Evolutionary conservation across 1,140 invertebrate species (phyloP), one percentile per base, ranked within the genome.

Genomic region (Battus philenor): DNA sequence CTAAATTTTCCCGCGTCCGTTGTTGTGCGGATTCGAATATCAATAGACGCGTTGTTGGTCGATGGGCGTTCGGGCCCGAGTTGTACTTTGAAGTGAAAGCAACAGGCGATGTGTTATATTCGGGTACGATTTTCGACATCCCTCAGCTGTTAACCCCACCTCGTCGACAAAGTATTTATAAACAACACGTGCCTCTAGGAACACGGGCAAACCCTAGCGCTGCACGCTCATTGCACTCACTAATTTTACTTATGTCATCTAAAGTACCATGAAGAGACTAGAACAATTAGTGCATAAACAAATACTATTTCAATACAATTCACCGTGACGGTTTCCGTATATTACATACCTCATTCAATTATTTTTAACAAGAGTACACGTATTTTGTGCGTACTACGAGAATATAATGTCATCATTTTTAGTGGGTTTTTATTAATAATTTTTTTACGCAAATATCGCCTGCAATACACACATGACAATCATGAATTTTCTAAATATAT

Each of bases 61-160:
- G 53, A 51, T 59, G 50, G 59, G 47, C 60, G 59, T 64, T 61
- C 66, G 44, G 67, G 49, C 59, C 59, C 68, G 47, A 67, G 59
- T 59, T 57, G 72, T 66, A 70, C 76, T 71, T 71, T 75, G 68
- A 77, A 67, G 80, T 84, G 80, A 84, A 84, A 84, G 80, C 77
- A 68, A 63, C 58, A 56, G 52, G 45, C 69, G 54, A 73, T 76
- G 77, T 68, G 74, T 83, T 80, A 74, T 84, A 80, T 81, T 81
- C 68, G 59, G 60, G 58, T 55, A 47, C 47, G 49, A 66, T 84
- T 83, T 83, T 83, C 79, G 79, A 59, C 77, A 83, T 80, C 73
- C 79, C 69, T 71, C 33, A 47, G 44, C 39, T 41, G 50, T 44
- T 59, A 65, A n/a, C 70, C 72, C 69, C 70, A 67, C 71, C 43